These are phyloP conservation scores for Patagioenas fasciata DNA, from an alignment of 2,113 vertebrate genomes.

Conservation along the genomic window DNA sequence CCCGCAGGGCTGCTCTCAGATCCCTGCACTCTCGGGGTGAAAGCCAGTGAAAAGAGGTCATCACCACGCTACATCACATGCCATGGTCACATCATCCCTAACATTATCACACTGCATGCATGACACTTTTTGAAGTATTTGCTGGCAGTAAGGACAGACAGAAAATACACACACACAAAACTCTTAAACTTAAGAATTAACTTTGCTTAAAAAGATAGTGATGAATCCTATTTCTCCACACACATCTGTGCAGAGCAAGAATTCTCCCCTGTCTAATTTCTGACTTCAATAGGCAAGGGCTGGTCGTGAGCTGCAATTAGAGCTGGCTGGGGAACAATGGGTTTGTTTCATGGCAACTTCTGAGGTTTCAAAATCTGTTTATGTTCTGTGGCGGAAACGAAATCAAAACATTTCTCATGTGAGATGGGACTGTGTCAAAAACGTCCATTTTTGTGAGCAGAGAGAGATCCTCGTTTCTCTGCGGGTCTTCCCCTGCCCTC, in stretches of 20 bases:
- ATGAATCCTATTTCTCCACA: not conserved
- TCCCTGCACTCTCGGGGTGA: not conserved
- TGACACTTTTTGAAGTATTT: not conserved
- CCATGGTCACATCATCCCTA: not conserved
- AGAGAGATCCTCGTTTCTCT: accelerated
- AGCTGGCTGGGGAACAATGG: conserved; percentile 2
- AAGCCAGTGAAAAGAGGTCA: not conserved
- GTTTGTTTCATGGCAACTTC: conserved; percentile 39
- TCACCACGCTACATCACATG: accelerated
- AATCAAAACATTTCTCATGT: conserved; percentile 34
- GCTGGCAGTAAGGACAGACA: not conserved
- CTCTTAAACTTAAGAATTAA: not conserved
- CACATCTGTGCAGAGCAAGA: not conserved
- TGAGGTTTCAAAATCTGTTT: conserved; percentile 61
- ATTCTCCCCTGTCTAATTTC: not conserved
- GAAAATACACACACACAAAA: not conserved
- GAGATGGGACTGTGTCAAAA: not conserved
- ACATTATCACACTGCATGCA: accelerated
- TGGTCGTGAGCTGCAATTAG: not conserved
- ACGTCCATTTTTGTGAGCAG: not conserved
- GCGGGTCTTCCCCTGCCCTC: not conserved
- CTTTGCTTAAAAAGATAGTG: not conserved
- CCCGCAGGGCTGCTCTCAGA: not conserved
- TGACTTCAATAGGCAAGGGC: conserved; percentile 21
- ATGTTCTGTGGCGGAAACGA: conserved; percentile 20